phyloP scores from a whole-genome alignment of 1,140 invertebrate genomes.

The Drosophila triauraria region DNA sequence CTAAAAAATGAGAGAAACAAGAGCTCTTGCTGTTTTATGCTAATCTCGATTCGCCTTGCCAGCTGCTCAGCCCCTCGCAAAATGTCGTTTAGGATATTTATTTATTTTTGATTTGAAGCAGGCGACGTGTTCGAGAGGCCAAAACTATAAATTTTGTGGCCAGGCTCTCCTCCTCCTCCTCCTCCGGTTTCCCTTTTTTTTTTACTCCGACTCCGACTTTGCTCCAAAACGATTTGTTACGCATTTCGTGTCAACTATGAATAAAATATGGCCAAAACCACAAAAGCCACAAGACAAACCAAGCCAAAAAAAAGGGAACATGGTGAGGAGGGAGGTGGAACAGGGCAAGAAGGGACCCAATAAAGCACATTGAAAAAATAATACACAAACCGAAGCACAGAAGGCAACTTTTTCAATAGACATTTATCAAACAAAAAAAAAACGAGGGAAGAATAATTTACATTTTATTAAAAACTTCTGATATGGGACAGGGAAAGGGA shows the following conservation, averaged over 20 bases:
- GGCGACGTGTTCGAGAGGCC: conserved; percentile 54
- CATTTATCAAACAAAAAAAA: conserved; percentile 67
- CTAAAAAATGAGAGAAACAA: not conserved
- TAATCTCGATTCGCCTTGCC: conserved; percentile 9
- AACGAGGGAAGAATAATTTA: conserved; percentile 71
- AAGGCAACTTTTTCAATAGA: conserved; percentile 75
- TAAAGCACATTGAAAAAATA: conserved; percentile 18
- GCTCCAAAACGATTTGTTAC: conserved; percentile 76
- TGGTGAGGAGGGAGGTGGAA: not conserved
- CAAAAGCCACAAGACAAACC: conserved; percentile 57
- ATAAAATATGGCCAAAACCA: conserved; percentile 78
- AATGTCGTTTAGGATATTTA: conserved; percentile 72
- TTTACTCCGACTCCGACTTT: conserved; percentile 15
- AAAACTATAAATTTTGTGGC: conserved; percentile 76
- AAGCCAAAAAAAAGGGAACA: conserved; percentile 22
- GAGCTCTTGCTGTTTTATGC: conserved; percentile 6
- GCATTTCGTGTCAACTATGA: conserved; percentile 82
- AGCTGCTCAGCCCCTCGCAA: conserved; percentile 1
- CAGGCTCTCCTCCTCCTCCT: conserved; percentile 28
- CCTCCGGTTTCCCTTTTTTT: conserved; percentile 12
- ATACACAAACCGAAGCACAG: conserved; percentile 58
- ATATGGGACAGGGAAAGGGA: conserved; percentile 32
- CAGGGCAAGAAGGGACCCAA: conserved; percentile 3
- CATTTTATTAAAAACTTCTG: conserved; percentile 80
- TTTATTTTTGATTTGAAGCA: conserved; percentile 78